Evolutionary conservation across 2,888 invertebrate genomes (phyloP).

Genomic region (Eristalinus aeneus): DNA sequence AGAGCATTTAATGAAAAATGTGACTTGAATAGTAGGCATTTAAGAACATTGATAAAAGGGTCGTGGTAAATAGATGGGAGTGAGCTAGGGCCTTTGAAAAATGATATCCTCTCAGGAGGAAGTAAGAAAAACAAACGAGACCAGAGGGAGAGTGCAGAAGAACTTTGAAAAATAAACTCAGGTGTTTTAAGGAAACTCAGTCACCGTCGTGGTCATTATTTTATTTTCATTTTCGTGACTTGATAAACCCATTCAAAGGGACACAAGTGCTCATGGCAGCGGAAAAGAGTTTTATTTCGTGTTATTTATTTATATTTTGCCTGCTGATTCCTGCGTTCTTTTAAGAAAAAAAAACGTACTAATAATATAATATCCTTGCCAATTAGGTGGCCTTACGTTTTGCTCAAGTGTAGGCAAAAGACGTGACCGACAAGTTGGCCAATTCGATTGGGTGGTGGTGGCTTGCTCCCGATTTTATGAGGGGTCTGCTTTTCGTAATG

Average conservation of each 20-base stretch:
- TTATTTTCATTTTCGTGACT: slow-evolving; percentile 32
- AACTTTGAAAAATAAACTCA: slow-evolving; percentile 29
- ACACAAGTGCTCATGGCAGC: slow-evolving; percentile 25
- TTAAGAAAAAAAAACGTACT: not conserved
- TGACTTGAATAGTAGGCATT: slow-evolving; percentile 63
- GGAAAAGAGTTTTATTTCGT: not conserved
- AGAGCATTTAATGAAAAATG: slow-evolving; percentile 59
- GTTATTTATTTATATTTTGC: not conserved
- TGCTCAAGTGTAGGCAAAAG: slow-evolving; percentile 15
- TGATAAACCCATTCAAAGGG: slow-evolving; percentile 49
- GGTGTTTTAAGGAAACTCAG: slow-evolving; percentile 35
- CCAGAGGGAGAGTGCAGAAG: not conserved
- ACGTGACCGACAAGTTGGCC: slow-evolving; percentile 40
- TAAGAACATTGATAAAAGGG: slow-evolving; percentile 48
- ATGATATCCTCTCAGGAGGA: slow-evolving; percentile 21
- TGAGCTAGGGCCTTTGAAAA: slow-evolving; percentile 30
- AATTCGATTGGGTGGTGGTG: slow-evolving; percentile 6
- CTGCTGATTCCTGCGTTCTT: not conserved
- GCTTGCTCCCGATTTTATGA: slow-evolving; percentile 30
- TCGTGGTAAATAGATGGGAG: not conserved
- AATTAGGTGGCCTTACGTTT: slow-evolving; percentile 30
- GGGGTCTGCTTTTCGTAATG: slow-evolving; percentile 8
- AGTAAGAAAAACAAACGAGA: not conserved
- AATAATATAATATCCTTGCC: slow-evolving; percentile 29
- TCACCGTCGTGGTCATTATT: slow-evolving; percentile 6